Evolutionary conservation across 2,888 invertebrate genomes (phyloP).

Genomic region (Lissocephala sabroskyi): DNA sequence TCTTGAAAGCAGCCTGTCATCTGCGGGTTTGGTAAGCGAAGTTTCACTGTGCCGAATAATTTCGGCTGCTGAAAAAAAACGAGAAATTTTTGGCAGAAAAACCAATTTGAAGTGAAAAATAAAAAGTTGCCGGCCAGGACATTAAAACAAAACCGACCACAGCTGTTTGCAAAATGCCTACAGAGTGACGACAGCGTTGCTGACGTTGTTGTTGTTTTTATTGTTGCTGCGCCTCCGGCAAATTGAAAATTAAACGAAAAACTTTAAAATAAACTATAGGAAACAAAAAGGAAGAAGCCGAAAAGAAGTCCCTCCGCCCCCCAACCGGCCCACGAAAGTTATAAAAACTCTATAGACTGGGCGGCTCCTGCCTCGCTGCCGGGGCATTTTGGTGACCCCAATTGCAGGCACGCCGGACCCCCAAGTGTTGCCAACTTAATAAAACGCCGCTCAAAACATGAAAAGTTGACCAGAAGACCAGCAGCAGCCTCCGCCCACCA

Average conservation of each 20-base stretch:
- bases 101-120: too few species aligned
- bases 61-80: too few species aligned
- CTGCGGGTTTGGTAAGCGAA: too few species aligned
- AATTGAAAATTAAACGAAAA: constrained; percentile 66
- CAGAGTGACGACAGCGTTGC: neutral
- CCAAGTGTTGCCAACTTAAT: constrained; percentile 64
- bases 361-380: constrained; percentile 3
- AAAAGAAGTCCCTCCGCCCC: too few species aligned
- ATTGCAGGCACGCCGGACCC: constrained; percentile 43
- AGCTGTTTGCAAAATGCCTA: neutral
- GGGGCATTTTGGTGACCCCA: constrained; percentile 40
- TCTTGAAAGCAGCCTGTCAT: too few species aligned
- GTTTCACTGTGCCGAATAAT: too few species aligned
- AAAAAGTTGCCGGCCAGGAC: too few species aligned
- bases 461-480: constrained; percentile 49
- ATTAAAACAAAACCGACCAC: neutral
- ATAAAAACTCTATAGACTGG: constrained; percentile 41
- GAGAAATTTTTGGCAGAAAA: too few species aligned
- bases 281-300: constrained; percentile 6
- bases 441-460: constrained; percentile 57
- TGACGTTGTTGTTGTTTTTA: constrained; percentile 1
- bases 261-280: constrained; percentile 62
- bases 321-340: constrained; percentile 6
- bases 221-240: constrained; percentile 33
- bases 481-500: constrained; percentile 19